Evolutionary conservation across 2,797 vertebrate species (phyloP).

Genomic region (Diglossa cyanea): DNA sequence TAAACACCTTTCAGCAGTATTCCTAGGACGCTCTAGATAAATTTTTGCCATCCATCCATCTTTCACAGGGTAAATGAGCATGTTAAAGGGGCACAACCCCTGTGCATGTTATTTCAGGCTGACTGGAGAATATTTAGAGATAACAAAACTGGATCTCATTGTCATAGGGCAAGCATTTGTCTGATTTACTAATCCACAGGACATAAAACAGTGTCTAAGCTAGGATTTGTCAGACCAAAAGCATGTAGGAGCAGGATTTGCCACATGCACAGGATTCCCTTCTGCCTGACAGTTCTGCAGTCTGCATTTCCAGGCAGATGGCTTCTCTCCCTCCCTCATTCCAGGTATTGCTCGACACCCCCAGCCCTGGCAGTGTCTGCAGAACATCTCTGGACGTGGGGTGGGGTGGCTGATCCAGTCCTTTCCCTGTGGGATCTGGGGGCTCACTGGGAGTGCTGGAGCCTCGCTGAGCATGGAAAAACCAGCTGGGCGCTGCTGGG

Average conservation of each 20-base stretch:
- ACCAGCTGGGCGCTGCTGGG: background rate
- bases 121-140: background rate
- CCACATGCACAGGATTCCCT: background rate
- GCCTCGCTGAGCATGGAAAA: rapidly evolving
- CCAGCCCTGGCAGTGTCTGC: background rate
- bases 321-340: background rate
- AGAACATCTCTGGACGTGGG: background rate
- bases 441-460: rapidly evolving
- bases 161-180: background rate
- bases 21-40: background rate
- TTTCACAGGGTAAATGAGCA: background rate
- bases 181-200: constrained; percentile 15
- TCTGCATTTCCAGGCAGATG: background rate
- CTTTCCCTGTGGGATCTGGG: rapidly evolving
- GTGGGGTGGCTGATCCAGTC: rapidly evolving
- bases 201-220: background rate
- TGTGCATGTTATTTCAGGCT: background rate
- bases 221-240: background rate
- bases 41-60: background rate
- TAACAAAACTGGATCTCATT: background rate
- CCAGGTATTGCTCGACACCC: background rate
- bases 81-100: background rate
- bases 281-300: background rate
- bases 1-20: background rate
- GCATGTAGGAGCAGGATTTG: background rate